Evolutionary conservation across 2,888 invertebrate species (phyloP).

Genomic region (Platycheirus rosarum): DNA sequence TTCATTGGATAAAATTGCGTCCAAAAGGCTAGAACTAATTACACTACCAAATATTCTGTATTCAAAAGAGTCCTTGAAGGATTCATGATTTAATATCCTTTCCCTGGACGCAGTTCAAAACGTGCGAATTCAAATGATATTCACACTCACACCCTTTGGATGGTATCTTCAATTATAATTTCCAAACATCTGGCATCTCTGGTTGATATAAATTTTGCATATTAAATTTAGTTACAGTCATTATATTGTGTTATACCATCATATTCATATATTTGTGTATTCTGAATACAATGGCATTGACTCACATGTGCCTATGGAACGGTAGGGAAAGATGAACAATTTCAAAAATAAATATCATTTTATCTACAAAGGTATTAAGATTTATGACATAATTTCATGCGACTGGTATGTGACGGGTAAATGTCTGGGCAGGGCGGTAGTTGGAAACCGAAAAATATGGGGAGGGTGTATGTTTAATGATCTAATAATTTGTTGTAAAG

Average conservation of each 20-base stretch:
- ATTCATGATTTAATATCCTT: background rate
- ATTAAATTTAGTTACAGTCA: slow-evolving; percentile 25
- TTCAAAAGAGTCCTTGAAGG: background rate
- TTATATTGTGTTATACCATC: background rate
- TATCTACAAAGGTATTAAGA: slow-evolving; percentile 32
- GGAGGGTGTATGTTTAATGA: too few relatives aligned
- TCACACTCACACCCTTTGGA: background rate
- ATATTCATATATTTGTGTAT: background rate
- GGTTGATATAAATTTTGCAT: slow-evolving; percentile 2
- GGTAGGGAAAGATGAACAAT: slow-evolving; percentile 1
- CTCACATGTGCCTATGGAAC: too few relatives aligned
- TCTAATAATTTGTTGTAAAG: too few relatives aligned
- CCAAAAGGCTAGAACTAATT: slow-evolving; percentile 9
- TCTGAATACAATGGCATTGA: background rate
- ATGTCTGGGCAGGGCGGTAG: background rate
- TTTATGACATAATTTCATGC: slow-evolving; percentile 27
- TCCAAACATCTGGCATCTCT: slow-evolving; percentile 5
- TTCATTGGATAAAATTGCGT: too few relatives aligned
- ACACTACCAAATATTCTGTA: background rate
- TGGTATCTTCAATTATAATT: background rate
- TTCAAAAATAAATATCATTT: slow-evolving; percentile 26
- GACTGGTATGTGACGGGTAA: background rate
- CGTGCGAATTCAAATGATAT: slow-evolving; percentile 3
- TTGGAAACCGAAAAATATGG: background rate
- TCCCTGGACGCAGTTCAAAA: background rate